These are phyloP conservation scores for Chelonoidis abingdonii DNA, from an alignment of 2,113 vertebrate genomes.

Conservation along the genomic window DNA sequence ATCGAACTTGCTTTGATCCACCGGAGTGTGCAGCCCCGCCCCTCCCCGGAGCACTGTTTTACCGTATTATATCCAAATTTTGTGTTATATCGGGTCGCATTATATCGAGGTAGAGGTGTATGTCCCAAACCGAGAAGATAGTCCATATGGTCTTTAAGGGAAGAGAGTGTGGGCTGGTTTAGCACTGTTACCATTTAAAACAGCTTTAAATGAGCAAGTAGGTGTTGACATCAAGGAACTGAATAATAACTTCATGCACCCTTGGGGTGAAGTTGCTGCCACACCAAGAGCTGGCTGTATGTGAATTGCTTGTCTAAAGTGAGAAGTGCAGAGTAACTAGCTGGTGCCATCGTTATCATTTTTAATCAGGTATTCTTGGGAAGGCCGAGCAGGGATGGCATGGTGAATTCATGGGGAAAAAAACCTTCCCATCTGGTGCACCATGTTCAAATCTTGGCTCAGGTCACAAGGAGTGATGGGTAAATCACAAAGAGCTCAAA, in stretches of 20 bases:
- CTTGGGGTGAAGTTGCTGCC: conserved; percentile 18
- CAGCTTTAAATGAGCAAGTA: conserved; percentile 17
- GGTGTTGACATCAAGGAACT: conserved; percentile 46
- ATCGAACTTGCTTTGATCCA: too few species aligned
- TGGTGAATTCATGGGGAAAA: neutral
- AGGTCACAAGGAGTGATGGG: neutral
- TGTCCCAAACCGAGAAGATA: conserved; percentile 31
- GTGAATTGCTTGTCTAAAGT: neutral
- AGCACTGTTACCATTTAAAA: neutral
- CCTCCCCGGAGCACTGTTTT: too few species aligned
- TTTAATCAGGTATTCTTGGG: neutral
- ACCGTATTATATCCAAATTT: too few species aligned
- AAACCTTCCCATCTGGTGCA: rapidly evolving
- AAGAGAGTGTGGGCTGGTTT: conserved; percentile 19
- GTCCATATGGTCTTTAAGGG: conserved; percentile 35
- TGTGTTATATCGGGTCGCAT: too few species aligned
- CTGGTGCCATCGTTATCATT: neutral
- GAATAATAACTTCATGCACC: neutral
- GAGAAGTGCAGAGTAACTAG: rapidly evolving
- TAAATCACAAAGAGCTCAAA: neutral
- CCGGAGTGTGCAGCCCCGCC: too few species aligned
- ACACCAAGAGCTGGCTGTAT: neutral
- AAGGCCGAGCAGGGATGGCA: neutral
- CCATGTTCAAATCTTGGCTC: neutral
- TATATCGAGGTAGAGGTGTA: too few species aligned